These are phyloP conservation scores for Girardinus metallicus DNA, from an alignment of 2,797 vertebrate species.

Conservation along the genomic window DNA sequence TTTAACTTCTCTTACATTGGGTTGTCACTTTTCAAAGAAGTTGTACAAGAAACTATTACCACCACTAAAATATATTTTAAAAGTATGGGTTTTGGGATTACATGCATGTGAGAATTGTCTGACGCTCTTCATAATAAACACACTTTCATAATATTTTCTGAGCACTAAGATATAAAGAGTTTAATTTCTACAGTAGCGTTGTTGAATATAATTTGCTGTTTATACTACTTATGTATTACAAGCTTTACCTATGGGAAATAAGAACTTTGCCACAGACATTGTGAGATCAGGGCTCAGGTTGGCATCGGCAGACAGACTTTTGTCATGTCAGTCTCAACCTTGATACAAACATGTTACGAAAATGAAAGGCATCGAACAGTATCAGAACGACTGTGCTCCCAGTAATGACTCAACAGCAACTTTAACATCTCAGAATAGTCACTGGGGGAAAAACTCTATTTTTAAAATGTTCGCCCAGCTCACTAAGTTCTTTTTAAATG, in stretches of 20 bases:
- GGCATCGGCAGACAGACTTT: not conserved
- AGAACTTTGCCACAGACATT: not conserved
- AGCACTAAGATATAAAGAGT: not conserved
- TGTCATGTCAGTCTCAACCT: not conserved
- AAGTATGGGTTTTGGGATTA: not conserved
- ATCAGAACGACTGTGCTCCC: not conserved
- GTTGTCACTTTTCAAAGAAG: not conserved
- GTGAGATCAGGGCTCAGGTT: not conserved
- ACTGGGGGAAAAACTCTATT: not conserved
- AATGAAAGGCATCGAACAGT: not conserved
- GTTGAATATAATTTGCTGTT: not conserved
- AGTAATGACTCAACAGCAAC: not conserved
- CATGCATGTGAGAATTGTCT: not conserved
- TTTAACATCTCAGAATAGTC: not conserved
- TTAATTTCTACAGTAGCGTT: not conserved
- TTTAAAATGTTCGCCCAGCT: too few relatives aligned
- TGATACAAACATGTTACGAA: not conserved
- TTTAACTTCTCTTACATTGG: not conserved
- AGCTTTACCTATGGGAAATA: not conserved
- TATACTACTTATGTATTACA: not conserved
- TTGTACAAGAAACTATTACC: not conserved
- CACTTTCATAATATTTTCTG: not conserved
- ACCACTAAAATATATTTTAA: not conserved
- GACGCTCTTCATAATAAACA: not conserved
- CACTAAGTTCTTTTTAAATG: too few relatives aligned